Evolutionary conservation across 2,113 vertebrate species (phyloP).

Genomic region (Spilogale gracilis): DNA sequence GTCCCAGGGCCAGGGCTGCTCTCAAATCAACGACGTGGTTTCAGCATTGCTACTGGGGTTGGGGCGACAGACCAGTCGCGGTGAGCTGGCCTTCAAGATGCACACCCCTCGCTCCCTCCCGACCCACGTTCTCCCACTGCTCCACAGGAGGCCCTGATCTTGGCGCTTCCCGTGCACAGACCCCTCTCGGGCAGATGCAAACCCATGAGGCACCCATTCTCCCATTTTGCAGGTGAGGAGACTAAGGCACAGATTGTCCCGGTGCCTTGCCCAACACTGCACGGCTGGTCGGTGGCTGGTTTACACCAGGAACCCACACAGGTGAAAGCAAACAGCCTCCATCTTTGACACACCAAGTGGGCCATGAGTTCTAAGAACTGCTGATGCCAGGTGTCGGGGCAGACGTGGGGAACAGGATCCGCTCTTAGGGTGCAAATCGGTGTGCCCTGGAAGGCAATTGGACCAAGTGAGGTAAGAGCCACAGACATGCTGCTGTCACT

Average conservation of each 20-base stretch:
- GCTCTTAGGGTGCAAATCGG: rapidly evolving
- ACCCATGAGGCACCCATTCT: not conserved
- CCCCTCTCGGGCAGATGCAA: no score
- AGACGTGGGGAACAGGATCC: not conserved
- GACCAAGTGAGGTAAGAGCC: not conserved
- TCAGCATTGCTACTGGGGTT: not conserved
- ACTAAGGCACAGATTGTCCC: not conserved
- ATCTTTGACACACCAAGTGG: not conserved
- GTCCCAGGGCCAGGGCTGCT: rapidly evolving
- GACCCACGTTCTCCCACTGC: rapidly evolving
- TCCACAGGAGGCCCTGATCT: rapidly evolving
- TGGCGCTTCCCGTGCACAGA: rapidly evolving
- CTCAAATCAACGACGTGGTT: not conserved
- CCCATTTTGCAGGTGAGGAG: not conserved
- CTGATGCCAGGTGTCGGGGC: not conserved
- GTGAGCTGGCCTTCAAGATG: rapidly evolving
- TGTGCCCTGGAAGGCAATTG: not conserved
- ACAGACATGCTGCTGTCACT: rapidly evolving
- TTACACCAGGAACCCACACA: no score
- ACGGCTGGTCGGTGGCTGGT: not conserved
- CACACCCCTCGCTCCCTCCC: rapidly evolving
- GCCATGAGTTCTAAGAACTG: no score
- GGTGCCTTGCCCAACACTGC: not conserved
- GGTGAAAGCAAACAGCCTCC: not conserved
- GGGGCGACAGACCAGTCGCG: rapidly evolving